These are phyloP conservation scores for Yasuhikotakia modesta DNA, from an alignment of 2,797 vertebrate species.

Conservation along the genomic window DNA sequence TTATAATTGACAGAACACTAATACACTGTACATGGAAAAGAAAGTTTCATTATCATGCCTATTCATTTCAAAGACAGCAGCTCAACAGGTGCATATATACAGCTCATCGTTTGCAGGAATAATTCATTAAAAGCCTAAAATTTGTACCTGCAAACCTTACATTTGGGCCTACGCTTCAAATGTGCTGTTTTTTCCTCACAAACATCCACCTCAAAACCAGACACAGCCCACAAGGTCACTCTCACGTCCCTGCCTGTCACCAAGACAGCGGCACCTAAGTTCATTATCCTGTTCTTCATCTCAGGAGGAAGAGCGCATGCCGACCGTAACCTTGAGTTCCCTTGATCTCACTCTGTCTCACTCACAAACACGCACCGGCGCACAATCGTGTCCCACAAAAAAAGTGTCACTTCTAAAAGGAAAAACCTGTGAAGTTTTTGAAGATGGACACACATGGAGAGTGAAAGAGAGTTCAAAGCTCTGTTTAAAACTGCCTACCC, in stretches of 20 bases:
- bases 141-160: slow-evolving; percentile 14
- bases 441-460: neutral
- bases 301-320: slow-evolving; percentile 64
- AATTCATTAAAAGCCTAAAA: neutral
- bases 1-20: neutral
- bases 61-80: too few species aligned
- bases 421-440: neutral
- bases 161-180: slow-evolving; percentile 40
- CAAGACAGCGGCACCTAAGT: slow-evolving; percentile 65
- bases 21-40: too few species aligned
- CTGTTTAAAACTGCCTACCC: too few species aligned
- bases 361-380: slow-evolving; percentile 31
- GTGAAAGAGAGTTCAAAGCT: neutral
- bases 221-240: slow-evolving; percentile 59
- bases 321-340: slow-evolving; percentile 50
- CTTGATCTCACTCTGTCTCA: neutral
- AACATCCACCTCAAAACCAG: slow-evolving; percentile 34
- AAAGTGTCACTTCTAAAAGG: slow-evolving; percentile 23
- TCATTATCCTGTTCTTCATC: slow-evolving; percentile 70
- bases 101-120: too few species aligned
- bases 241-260: slow-evolving; percentile 46
- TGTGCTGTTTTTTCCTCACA: slow-evolving; percentile 39
- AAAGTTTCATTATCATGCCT: too few species aligned
- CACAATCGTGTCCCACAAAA: slow-evolving; percentile 9
- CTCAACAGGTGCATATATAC: too few species aligned